Base-by-base conservation (phyloP, 1,140 invertebrate genomes). In the Drosophila insularis region DNA sequence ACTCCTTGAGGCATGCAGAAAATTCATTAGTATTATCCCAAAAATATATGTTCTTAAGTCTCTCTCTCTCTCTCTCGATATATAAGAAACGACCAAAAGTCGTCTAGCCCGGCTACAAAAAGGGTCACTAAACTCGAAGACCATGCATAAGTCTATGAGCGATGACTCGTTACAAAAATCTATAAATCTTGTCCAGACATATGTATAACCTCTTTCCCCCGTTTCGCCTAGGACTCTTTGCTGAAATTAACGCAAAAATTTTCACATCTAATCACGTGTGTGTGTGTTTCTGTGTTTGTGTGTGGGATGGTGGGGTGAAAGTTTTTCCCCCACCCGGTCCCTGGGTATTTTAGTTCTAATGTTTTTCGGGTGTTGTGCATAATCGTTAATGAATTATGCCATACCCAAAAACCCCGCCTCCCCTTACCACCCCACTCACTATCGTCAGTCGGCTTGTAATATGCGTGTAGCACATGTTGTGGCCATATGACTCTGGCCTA, bases 311-410 rank as follows among this genome's bases (percentile, higher is more conserved):
- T 17, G 40, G 1, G 43, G 21, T 54, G 40, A 13, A 23, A 32
- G 43, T 76, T 27, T 40, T 11, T 21, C 43, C 17, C 43, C 43
- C 10, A 17, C 27, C 43, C 43, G 14, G 43, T 50, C 43, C 43
- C 43, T 11, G 43, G 17, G 43, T 50, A 50, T 50, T 50, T 50
- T 50, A 50, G 40, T 60, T 77, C 71, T 77, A 63, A 73, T 77
- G 68, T 64, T 71, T 64, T 63, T 66, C 68, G 78, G 74, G 75
- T 78, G 81, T 79, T 71, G 78, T 81, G 82, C 82, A 86, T 86
- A 86, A 86, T 86, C 82, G 82, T 86, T 86, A 86, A 87, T 86
- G 82, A 86, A 86, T 86, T 87, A 87, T 79, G 69, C 77, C 65
- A 17, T 55, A 74, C 74, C 59, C 43, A 43, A 7, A 13, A 14